Conservation (phyloP, 2,888 invertebrate genomes). For the Nymphalis polychloros region DNA sequence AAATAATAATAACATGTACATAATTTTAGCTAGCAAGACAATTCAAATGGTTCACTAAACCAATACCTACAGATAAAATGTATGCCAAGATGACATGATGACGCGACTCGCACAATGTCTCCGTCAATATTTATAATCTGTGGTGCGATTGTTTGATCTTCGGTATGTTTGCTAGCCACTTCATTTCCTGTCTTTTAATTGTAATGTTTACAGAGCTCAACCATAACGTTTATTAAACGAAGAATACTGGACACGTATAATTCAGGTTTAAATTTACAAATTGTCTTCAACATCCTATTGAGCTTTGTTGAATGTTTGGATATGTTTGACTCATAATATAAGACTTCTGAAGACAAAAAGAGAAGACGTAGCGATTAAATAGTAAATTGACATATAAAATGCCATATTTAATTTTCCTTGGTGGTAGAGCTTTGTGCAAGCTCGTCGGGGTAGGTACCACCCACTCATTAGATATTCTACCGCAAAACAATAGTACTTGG, state of each 20-base stretch:
- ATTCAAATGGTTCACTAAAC: not conserved
- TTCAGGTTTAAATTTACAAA: not conserved
- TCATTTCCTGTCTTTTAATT: constrained; percentile 14
- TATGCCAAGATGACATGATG: constrained; percentile 6
- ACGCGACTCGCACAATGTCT: not conserved
- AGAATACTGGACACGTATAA: not conserved
- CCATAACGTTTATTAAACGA: not conserved
- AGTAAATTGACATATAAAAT: too few species aligned
- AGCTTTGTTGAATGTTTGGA: not conserved
- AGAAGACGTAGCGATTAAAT: not conserved
- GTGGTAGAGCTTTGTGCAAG: too few species aligned
- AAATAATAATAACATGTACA: too few species aligned
- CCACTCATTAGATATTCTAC: too few species aligned
- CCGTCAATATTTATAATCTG: constrained; percentile 9
- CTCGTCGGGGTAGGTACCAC: too few species aligned
- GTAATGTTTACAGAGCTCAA: constrained; percentile 4
- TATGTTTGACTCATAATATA: not conserved
- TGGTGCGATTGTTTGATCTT: constrained; percentile 4
- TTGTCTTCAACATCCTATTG: not conserved
- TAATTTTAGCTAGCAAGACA: not conserved
- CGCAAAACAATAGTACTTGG: too few species aligned
- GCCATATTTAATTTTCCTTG: too few species aligned
- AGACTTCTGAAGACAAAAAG: not conserved
- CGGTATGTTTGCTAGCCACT: constrained; percentile 14
- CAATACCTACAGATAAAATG: not conserved